Evolutionary conservation across 2,888 invertebrate genomes (phyloP), one percentile per base, ranked within the genome.

Genomic region (Archips crataeganus): DNA sequence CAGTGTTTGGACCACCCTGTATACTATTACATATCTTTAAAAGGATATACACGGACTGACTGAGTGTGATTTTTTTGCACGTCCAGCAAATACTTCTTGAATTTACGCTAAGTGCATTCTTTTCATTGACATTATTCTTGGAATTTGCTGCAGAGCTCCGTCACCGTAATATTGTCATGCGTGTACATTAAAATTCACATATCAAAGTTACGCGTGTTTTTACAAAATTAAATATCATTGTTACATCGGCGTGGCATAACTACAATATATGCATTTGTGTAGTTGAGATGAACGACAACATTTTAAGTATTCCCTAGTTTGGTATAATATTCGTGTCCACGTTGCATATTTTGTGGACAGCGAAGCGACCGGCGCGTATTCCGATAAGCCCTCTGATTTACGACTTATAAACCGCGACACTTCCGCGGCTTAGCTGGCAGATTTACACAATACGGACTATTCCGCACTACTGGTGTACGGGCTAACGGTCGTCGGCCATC

Each of bases 341-440:
- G 85, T 84, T 86, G 90, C 87, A 88, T 87, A 89, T 90, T 89
- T 87, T 81, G 86, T 82, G 86, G 85, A 80, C 84, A 82, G 81
- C 79, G 79, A 78, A 79, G 80, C 82, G 82, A 79, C 82, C 80
- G 87, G 84, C 85, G 86, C 84, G 84, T 85, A 83, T 84, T 85
- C 85, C 88, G 92, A 92, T 92, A 92, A 92, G 90, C 90, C 83
- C 76, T 78, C 86, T 92, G 91, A 92, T 92, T 92, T 92, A 92
- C 88, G 89, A 86, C 85, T 86, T 89, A 89, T 89, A 89, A 92
- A 89, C 87, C 69, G 87, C 87, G 87, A 88, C 86, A 90, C 87
- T 92, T 92, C 91, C 90, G 88, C 88, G 85, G 86, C 85, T 87
- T 82, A 84, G 79, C 77, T 81, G 81, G 79, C 83, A 85, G 89